Evolutionary conservation across 2,113 vertebrate genomes (phyloP), one percentile per base, ranked within the genome.

Genomic region (Saimiri boliviensis): DNA sequence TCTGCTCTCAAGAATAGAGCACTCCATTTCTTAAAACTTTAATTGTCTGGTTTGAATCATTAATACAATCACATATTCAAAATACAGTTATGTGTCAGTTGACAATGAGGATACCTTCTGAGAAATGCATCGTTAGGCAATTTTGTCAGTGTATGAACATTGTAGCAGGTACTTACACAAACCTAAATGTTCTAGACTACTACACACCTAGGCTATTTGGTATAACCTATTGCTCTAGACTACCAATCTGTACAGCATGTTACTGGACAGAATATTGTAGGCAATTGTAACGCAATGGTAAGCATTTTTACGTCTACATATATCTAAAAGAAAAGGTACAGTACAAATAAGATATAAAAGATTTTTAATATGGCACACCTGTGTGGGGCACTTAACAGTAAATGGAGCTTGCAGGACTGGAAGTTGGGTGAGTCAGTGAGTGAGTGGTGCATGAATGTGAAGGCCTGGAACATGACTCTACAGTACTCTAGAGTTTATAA

Each of bases 31-130:
- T 35, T 17, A 85, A 94, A 92, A n/a, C 11, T 58, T 86, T 84
- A 63, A 86, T 76, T 20, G 2, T 92, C 58, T 87, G 66, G 49
- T 77, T 92, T 92, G 66, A 68, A 86, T 82, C 32, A 47, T 81
- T 93, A 42, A 40, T 47, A 86, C 35, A 60, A 70, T 54, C 45
- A 89, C n/a, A 40, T 73, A 81, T 47, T 96, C 73, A 91, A 93
- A 92, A 80, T 45, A 71, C 1, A 85, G 74, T 77, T 16, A 16
- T 77, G 27, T 4, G 17, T 77, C 2, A 14, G 27, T 77, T 77
- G 42, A 47, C 42, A 77, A 2, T 9, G 27, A 30, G 7, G 74
- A 77, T 77, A 32, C 27, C 45, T 77, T 77, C 74, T 77, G 42
- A 77, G 74, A 77, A 47, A 77, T 77, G 42, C 14, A 0, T 40